Evolutionary conservation across 2,888 invertebrate species (phyloP).

Genomic region (Serripes groenlandicus): DNA sequence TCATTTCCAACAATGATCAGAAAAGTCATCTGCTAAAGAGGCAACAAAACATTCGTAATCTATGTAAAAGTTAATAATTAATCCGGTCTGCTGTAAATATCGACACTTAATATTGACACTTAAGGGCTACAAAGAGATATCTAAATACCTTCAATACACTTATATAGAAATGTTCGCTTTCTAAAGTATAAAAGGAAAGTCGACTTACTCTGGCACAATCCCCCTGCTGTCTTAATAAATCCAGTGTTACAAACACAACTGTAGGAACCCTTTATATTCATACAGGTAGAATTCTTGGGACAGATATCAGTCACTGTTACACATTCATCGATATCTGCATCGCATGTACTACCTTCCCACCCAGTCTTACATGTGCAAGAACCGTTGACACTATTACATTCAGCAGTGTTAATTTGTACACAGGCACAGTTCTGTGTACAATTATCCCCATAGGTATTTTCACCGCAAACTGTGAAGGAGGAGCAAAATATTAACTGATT

Average conservation of each 20-base stretch:
- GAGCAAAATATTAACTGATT: no score
- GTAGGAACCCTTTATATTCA: neutral
- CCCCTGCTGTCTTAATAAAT: neutral
- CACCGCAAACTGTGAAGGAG: conserved; percentile 21
- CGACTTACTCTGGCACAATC: conserved; percentile 9
- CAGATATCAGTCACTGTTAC: neutral
- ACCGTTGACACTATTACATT: conserved; percentile 7
- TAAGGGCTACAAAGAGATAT: no score
- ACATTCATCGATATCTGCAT: conserved; percentile 23
- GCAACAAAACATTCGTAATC: no score
- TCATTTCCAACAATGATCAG: no score
- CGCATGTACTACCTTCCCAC: conserved; percentile 10
- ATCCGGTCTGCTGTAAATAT: no score
- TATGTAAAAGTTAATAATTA: no score
- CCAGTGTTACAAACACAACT: neutral
- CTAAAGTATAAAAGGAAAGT: no score
- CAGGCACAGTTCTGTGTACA: conserved; percentile 8
- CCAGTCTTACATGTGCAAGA: conserved; percentile 4
- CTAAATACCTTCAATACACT: no score
- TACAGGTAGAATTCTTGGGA: neutral
- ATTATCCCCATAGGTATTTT: conserved; percentile 1
- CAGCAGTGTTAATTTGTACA: neutral
- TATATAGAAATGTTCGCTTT: no score
- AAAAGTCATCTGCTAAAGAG: no score
- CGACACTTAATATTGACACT: no score